Base-by-base conservation (phyloP, 2,888 invertebrate species). In the Latrodectus elegans region DNA sequence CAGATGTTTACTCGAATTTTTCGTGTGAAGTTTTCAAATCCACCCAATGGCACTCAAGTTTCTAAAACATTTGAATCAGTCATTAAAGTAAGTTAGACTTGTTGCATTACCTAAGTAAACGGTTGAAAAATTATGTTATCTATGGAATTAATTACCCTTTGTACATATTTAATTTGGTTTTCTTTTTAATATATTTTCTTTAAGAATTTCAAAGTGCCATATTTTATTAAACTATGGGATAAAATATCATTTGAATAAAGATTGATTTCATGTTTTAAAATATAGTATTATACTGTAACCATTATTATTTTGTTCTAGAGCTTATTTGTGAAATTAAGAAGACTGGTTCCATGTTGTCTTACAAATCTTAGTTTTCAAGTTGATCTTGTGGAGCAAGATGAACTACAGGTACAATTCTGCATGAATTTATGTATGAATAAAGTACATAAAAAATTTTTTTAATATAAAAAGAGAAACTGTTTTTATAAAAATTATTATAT, bases 1-100 rank as follows among this genome's bases (percentile, higher is more conserved):
- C 55, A 96, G 93, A 96, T 96, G 95, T 96, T 97, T 91, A 95
- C 96, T 0, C 97, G 97, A 92, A 95, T 97, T 26, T 96, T 96
- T 93, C 90, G 93, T 78, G 91, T 92, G 53, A 92, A 92, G 77
- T 91, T 93, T 60, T 90, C 92, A 74, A 86, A 91, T 77, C 89
- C 90, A 88, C 90, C 90, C n/a, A 91, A 89, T 71, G 87, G 89
- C 65, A 71, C 88, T 8, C 91, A 91, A 67, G 92, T 93, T 90
- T 91, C 92, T 9, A 91, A 92, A 74, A 91, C 92, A 73, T 93
- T 93, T 90, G 93, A 93, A 89, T 91, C 91, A 89, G 90, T 93
- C 51, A 91, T 93, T 71, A 92, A 92, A 91, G 93, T 93, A 90
- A 90, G 49, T 74, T 38, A 6, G 38, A 38, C 3, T 38, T 38